Conservation (phyloP, 2,888 invertebrate genomes). For the Asteroscopus sphinx region DNA sequence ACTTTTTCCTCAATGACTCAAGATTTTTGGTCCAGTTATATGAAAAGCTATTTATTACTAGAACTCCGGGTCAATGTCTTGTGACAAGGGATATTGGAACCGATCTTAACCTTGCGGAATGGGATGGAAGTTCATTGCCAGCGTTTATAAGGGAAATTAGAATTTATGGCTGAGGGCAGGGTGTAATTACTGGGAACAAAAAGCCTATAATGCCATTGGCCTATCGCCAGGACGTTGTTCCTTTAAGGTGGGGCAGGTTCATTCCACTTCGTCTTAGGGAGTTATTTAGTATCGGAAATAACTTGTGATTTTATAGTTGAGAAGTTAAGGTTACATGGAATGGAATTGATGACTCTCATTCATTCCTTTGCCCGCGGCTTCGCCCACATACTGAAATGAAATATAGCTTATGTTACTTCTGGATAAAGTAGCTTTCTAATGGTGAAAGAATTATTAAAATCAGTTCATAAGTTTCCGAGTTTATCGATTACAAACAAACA, state of each 20-base stretch:
- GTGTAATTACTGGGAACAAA: conserved; percentile 14
- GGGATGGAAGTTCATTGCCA: conserved; percentile 29
- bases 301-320: background rate
- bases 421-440: too few species aligned
- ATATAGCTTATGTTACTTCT: too few species aligned
- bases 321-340: background rate
- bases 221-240: conserved; percentile 24
- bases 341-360: too few species aligned
- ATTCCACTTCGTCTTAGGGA: conserved; percentile 8
- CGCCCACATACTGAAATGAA: too few species aligned
- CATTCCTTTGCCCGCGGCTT: too few species aligned
- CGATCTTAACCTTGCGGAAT: conserved; percentile 29
- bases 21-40: conserved; percentile 28
- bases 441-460: too few species aligned
- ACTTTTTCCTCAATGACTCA: conserved; percentile 11
- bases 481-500: too few species aligned
- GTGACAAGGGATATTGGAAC: conserved; percentile 16
- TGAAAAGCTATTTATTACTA: conserved; percentile 21
- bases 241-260: conserved; percentile 25
- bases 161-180: conserved; percentile 15
- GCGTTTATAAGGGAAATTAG: conserved; percentile 13
- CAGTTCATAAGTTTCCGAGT: too few species aligned
- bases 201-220: conserved; percentile 21
- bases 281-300: background rate
- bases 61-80: conserved; percentile 26